Percentiles rank a stretch among this genome's conserved stretches.
Conservation (phyloP, 1,140 invertebrate species). For the Eupristina koningsbergeri region DNA sequence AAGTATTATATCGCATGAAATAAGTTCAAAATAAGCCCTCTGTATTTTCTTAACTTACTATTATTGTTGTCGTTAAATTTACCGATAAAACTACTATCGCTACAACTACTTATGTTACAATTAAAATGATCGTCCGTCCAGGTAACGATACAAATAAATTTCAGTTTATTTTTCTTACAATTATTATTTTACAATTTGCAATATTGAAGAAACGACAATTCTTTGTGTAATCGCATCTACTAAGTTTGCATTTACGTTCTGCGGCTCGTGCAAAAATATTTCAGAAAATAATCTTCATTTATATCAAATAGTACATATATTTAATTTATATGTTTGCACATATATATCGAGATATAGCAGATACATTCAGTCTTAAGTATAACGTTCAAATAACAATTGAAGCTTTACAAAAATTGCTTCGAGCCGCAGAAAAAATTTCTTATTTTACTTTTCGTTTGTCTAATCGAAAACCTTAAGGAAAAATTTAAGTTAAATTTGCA, state of each 20-base stretch:
- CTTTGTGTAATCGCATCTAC: constrained; percentile 10
- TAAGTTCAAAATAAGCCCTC: constrained; percentile 43
- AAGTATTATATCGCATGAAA: constrained; percentile 31
- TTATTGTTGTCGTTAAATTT: constrained; percentile 48
- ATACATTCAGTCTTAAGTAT: constrained; percentile 28
- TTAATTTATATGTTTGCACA: constrained; percentile 14
- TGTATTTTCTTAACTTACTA: constrained; percentile 41
- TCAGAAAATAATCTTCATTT: background rate
- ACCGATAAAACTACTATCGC: constrained; percentile 43
- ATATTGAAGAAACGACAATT: constrained; percentile 38
- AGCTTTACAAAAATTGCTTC: background rate
- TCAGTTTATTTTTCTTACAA: constrained; percentile 21
- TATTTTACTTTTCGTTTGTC: background rate
- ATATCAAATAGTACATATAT: constrained; percentile 33
- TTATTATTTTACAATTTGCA: constrained; percentile 46
- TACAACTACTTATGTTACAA: constrained; percentile 49
- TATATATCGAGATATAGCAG: constrained; percentile 20
- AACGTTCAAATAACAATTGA: background rate
- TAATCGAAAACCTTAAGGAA: constrained; percentile 10
- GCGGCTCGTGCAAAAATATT: background rate
- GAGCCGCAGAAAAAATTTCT: constrained; percentile 28
- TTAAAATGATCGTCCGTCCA: constrained; percentile 48
- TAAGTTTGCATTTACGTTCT: constrained; percentile 16
- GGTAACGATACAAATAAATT: constrained; percentile 48
- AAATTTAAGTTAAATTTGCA: background rate